phyloP scores from a whole-genome alignment of 2,113 vertebrate species.

The Australoheros scitulus region DNA sequence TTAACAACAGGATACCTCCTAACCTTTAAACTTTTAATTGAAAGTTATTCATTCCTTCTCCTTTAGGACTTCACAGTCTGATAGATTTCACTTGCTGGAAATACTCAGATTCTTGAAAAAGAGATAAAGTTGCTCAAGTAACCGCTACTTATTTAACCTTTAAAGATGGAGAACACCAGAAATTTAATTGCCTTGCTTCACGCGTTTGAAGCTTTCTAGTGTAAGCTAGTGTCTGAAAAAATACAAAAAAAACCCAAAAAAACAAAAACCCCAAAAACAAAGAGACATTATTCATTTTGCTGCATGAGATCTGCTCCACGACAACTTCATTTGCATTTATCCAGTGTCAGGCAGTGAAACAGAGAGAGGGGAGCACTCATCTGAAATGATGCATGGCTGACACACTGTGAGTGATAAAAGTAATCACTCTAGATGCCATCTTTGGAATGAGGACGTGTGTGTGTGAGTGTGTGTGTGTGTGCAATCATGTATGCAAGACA shows the following conservation, averaged over 20 bases:
- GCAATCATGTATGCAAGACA: conserved; percentile 39
- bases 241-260: not conserved
- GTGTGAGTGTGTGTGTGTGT: conserved; percentile 25
- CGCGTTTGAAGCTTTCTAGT: conserved; percentile 2
- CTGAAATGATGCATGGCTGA: conserved; percentile 74
- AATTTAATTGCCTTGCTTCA: not conserved
- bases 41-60: not conserved
- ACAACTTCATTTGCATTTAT: conserved; percentile 78
- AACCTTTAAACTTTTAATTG: not conserved
- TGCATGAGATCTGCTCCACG: conserved; percentile 67
- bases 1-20: not conserved
- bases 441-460: conserved; percentile 40
- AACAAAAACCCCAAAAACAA: conserved; percentile 51
- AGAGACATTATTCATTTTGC: conserved; percentile 67
- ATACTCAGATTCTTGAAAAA: not conserved
- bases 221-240: conserved; percentile 15
- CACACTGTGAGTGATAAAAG: conserved; percentile 74
- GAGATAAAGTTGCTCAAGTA: not conserved
- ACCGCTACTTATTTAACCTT: conserved; percentile 9
- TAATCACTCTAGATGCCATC: conserved; percentile 68
- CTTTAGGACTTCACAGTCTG: not conserved
- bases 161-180: not conserved
- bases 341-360: conserved; percentile 72
- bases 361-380: conserved; percentile 58
- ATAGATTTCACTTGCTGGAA: not conserved